Base-by-base conservation (phyloP, 2,797 vertebrate species). In the Liparis tanakae region DNA sequence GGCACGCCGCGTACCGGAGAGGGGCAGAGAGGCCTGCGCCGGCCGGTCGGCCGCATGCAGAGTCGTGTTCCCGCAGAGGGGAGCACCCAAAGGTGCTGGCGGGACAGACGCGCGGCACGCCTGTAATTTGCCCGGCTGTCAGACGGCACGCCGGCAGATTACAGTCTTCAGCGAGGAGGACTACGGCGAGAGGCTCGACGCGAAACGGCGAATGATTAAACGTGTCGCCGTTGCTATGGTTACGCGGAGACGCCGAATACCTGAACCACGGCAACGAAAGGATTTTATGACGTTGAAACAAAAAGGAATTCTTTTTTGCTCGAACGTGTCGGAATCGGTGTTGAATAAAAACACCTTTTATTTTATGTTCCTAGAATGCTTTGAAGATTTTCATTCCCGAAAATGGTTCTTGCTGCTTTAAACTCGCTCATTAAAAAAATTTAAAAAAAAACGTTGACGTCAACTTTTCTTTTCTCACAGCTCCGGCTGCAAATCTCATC, bases 41-140 rank as follows among this genome's bases (percentile, higher is more conserved):
- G 25, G 25, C 25, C 25, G 25, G 25, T 2, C 75, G 5, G 39
- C 77, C 18, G 57, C 66, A 72, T 83, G 85, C 72, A 51, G 70
- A 80, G 63, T 83, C 68, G n/a, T 41, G 86, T 87, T 86, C 67
- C 84, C 76, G 79, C 85, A 59, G 75, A 18, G 73, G 68, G 73
- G 68, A 72, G 84, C 83, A 86, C 75, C 86, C 66, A 64, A 84
- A 89, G 87, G 86, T 90, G 89, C 90, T 88, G 65, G n/a, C 88
- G 82, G 80, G 79, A 78, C 84, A 93, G 88, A 91, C 87, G 70
- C 1, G 46, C 1, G 46, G 76, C 48, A 90, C 81, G 84, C 91
- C 88, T 93, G 88, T 93, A 92, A 94, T 94, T 94, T 93, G 58
- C 79, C 76, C 15, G 83, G 81, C 85, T 89, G 90, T 93, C 91